Evolutionary conservation across 92 coral and sea anemone genomes (phyloP), one percentile per base, ranked within the genome.

Genomic region (Epizoanthus fatuus): DNA sequence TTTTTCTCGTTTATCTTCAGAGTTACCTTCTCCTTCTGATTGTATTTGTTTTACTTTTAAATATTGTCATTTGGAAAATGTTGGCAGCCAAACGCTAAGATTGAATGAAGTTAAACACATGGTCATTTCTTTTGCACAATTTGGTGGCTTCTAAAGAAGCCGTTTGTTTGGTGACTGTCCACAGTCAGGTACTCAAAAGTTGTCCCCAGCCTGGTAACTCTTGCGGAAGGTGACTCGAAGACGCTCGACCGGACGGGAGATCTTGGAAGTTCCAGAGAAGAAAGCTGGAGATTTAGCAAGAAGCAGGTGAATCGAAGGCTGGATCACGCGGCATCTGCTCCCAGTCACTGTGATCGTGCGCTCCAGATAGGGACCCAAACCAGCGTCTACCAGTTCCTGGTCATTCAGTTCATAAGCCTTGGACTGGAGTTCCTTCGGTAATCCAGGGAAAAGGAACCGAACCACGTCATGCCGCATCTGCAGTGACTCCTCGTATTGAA

Each of bases 111-210:
- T n/a, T n/a, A n/a, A n/a, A n/a, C n/a, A 22, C 25, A 22, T 22
- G 25, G 25, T 0, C 25, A 22, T 22, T 22, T 22, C 25, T 0
- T 22, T 22, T 22, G 25, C 25, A 0, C 25, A 39, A 42, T 71
- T 89, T 89, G 81, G 86, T 89, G 92, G 92, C 92, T 89, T 94
- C 98, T 94, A 94, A 89, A 94, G 95, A 94, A 94, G 98, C 98
- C 98, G 98, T 94, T 94, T 92, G 81, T 87, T 94, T 92, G 81
- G 84, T 22, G 25, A 22, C 25, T 22, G 25, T 22, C 25, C 25
- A 22, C 25, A 22, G 25, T 22, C 25, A 22, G 25, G 25, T 0
- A 22, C 25, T 22, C 25, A 22, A 22, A 22, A 22, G 25, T 22
- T 22, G 25, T 22, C 25, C 25, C 25, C 0, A 22, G 55, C 13